Evolutionary conservation across 2,888 invertebrate species (phyloP).

Genomic region (Panzeria rudis): DNA sequence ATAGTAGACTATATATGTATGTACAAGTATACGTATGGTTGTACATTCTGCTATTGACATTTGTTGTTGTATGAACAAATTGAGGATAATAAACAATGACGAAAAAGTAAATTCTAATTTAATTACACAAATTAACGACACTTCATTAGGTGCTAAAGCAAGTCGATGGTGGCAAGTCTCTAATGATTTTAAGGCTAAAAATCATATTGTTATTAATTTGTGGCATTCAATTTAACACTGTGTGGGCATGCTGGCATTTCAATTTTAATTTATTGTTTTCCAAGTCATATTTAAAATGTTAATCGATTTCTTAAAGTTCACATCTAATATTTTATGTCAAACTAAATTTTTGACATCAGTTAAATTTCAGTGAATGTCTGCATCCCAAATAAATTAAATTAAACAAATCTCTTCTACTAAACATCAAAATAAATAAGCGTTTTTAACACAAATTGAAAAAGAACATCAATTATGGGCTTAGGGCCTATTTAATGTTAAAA

Average conservation of each 20-base stretch:
- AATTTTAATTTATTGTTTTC: neutral
- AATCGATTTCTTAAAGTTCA: too few species aligned
- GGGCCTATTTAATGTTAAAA: too few species aligned
- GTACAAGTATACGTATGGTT: neutral
- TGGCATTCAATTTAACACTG: neutral
- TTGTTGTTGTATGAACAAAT: neutral
- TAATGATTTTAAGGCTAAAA: conserved; percentile 21
- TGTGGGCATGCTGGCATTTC: neutral
- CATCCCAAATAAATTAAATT: too few species aligned
- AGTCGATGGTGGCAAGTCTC: conserved; percentile 15
- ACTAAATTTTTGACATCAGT: too few species aligned
- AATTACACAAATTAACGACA: conserved; percentile 63
- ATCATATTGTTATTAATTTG: conserved; percentile 4
- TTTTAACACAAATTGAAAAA: too few species aligned
- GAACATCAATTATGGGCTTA: too few species aligned
- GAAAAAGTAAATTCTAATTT: conserved; percentile 41
- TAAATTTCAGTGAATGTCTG: too few species aligned
- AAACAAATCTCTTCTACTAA: too few species aligned
- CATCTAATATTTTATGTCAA: too few species aligned
- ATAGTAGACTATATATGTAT: neutral
- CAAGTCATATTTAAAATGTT: too few species aligned
- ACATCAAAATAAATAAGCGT: too few species aligned
- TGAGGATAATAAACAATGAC: neutral
- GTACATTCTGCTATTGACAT: neutral
- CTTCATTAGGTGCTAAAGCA: conserved; percentile 54